Evolutionary conservation across 2,797 vertebrate genomes (phyloP).

Genomic region (Leucoraja ocellata): DNA sequence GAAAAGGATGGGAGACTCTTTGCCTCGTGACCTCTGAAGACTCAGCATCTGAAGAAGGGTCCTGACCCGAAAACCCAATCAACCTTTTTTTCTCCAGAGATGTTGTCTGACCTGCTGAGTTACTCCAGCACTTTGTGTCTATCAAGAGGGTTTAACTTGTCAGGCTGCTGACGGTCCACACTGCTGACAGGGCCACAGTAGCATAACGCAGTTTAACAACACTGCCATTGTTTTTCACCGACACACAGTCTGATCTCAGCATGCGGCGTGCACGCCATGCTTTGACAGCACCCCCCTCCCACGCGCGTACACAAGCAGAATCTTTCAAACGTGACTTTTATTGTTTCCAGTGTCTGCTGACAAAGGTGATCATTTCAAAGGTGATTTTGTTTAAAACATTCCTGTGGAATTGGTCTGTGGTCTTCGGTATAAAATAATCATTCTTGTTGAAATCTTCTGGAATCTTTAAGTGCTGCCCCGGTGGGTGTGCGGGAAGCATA

Average conservation of each 20-base stretch:
- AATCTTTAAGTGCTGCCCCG: neutral
- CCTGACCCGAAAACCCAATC: too few species aligned
- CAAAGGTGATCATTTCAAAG: neutral
- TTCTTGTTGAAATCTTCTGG: neutral
- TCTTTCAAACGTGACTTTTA: conserved; percentile 1
- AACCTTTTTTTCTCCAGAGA: too few species aligned
- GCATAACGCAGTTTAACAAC: conserved; percentile 8
- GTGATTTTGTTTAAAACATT: neutral
- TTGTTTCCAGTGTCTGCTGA: neutral
- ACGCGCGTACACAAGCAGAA: conserved; percentile 8
- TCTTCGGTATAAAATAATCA: neutral
- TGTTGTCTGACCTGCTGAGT: too few species aligned
- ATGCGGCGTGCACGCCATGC: neutral
- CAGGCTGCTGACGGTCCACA: conserved; percentile 21
- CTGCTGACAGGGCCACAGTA: neutral
- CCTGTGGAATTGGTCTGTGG: neutral
- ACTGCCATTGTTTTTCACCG: neutral
- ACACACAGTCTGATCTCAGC: neutral
- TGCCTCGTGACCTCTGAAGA: too few species aligned
- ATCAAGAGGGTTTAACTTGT: neutral
- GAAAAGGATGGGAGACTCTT: too few species aligned
- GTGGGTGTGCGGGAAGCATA: neutral
- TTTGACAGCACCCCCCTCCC: neutral
- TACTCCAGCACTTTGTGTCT: too few species aligned
- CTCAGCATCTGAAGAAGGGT: too few species aligned